Evolutionary conservation across 2,888 invertebrate genomes (phyloP).

Genomic region (Serripes groenlandicus): DNA sequence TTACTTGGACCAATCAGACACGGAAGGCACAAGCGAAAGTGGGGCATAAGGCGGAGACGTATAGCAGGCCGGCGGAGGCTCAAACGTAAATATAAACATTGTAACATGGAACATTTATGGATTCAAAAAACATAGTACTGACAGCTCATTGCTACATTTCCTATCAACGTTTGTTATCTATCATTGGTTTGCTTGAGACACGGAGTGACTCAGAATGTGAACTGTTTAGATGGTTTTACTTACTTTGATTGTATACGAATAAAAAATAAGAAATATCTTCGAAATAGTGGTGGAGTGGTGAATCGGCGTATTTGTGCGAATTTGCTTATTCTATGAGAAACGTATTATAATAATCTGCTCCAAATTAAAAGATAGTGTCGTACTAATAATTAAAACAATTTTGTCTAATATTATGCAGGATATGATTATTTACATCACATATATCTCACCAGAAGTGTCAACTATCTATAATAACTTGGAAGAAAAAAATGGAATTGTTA

Average conservation of each 20-base stretch:
- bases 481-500: conserved; percentile 37
- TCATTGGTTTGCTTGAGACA: conserved; percentile 29
- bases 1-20: neutral
- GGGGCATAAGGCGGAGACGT: neutral
- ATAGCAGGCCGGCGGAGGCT: neutral
- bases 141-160: neutral
- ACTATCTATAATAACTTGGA: conserved; percentile 18
- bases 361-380: conserved; percentile 26
- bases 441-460: conserved; percentile 28
- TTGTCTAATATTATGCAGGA: conserved; percentile 10
- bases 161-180: conserved; percentile 29
- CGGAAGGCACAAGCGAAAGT: neutral
- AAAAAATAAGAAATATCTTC: conserved; percentile 9
- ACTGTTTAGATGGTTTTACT: conserved; percentile 16
- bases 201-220: conserved; percentile 16
- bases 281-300: conserved; percentile 13
- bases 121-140: neutral
- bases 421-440: conserved; percentile 19
- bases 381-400: conserved; percentile 27
- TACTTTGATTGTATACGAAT: conserved; percentile 24
- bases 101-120: neutral
- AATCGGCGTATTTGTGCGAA: conserved; percentile 29
- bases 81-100: neutral
- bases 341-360: conserved; percentile 14
- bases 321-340: conserved; percentile 1